Evolutionary conservation across 2,888 invertebrate genomes (phyloP).

Genomic region (Chalcis sispes): DNA sequence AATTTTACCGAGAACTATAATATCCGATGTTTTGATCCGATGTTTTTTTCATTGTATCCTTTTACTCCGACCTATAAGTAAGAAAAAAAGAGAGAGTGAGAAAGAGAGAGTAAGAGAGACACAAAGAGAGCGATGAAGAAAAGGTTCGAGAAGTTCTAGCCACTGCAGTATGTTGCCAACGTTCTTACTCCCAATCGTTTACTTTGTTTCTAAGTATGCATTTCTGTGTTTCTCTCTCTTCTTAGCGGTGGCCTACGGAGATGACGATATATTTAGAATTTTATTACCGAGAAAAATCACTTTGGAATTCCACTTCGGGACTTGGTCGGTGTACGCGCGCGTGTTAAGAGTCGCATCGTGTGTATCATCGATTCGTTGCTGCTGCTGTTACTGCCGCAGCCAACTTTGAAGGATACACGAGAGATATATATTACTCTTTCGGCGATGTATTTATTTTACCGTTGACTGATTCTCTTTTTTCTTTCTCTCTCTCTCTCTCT

Average conservation of each 20-base stretch:
- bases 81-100: background rate
- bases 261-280: constrained; percentile 35
- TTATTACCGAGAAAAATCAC: constrained; percentile 45
- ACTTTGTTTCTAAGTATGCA: too few relatives aligned
- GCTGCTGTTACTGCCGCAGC: too few relatives aligned
- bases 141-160: background rate
- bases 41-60: background rate
- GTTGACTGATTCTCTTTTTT: too few relatives aligned
- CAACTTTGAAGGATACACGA: background rate
- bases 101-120: background rate
- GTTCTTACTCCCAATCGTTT: too few relatives aligned
- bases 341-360: background rate
- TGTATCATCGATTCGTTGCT: constrained; percentile 22
- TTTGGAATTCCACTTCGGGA: constrained; percentile 18
- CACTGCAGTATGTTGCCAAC: too few relatives aligned
- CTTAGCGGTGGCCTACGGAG: constrained; percentile 23
- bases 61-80: background rate
- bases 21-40: too few relatives aligned
- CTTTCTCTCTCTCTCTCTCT: too few relatives aligned
- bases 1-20: constrained; percentile 14
- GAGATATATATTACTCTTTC: constrained; percentile 9
- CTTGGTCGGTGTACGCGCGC: background rate
- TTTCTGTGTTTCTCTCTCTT: too few relatives aligned
- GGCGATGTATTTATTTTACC: constrained; percentile 35
- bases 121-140: constrained; percentile 2